Evolutionary conservation across 2,113 vertebrate species (phyloP), one percentile per base, ranked within the genome.

Genomic region (Antennarius striatus): DNA sequence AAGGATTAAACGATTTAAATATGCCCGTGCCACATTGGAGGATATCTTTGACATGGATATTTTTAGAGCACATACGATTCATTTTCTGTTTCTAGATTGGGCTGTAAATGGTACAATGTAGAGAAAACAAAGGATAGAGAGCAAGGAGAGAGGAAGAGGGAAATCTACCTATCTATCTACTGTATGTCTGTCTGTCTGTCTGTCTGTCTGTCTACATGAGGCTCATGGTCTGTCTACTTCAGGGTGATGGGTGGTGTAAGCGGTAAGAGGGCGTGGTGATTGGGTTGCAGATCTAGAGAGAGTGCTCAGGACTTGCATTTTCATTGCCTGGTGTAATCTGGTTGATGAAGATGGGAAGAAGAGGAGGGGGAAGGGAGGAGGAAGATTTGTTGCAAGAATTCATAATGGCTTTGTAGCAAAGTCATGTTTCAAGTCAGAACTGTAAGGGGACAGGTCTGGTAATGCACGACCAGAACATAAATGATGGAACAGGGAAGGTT

Each of bases 401-500:
- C 47, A 2, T 75, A 51, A n/a, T 29, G 73, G 69, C 71, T 84
- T 75, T 87, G 86, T 81, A 82, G 80, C 58, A 75, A 61, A 81
- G 77, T 85, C 63, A 47, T 84, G 82, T 87, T 88, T 74, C 16
- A 22, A 92, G 90, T 91, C 89, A 90, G 71, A 66, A 63, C 56
- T 45, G 63, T 77, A 76, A 39, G 63, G 55, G 78, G 77, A 93
- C 89, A 91, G 87, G 14, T 84, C 81, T 56, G 71, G 52, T 90
- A 90, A 93, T 92, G 88, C 83, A 79, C 75, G 64, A 74, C 63
- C 39, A 13, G 40, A 29, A 57, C 75, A 91, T 91, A 63, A 91
- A 92, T 88, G 77, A 91, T 90, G 56, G 56, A 92, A 75, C 73
- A 79, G 66, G 77, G 16, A 45, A 42, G 29, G 28, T 59, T 16